A percentile compares a stretch with the other conserved stretches of the same genome.
Evolutionary conservation across 2,113 vertebrate species (phyloP).

Genomic region (Penelope pileata): DNA sequence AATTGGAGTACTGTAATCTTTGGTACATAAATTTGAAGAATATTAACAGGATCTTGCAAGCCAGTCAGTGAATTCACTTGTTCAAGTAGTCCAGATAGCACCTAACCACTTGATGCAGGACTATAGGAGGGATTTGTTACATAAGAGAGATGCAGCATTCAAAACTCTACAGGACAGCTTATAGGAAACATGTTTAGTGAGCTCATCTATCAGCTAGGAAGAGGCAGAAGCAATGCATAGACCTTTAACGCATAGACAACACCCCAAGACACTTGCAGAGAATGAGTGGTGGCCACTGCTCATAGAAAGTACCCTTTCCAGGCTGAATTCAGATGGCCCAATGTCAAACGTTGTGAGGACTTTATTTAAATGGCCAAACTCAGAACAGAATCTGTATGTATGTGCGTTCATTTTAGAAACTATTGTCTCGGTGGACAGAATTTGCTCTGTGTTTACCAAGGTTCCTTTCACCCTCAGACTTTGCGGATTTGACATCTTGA

Average conservation of each 20-base stretch:
- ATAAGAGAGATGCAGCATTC: neutral
- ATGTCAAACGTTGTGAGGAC: neutral
- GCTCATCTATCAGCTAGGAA: neutral
- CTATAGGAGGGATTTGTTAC: slow-evolving; percentile 5
- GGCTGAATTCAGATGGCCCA: neutral
- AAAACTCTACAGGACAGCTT: neutral
- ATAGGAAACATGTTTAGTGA: neutral
- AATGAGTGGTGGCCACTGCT: neutral
- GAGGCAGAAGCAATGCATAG: neutral
- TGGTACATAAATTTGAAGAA: neutral
- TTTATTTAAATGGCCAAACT: neutral
- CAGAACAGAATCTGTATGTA: neutral
- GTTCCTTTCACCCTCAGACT: neutral
- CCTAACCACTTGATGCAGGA: neutral
- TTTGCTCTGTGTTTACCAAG: neutral
- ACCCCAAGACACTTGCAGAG: neutral
- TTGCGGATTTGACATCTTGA: neutral
- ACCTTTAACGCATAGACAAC: neutral
- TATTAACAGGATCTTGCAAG: neutral
- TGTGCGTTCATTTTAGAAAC: neutral
- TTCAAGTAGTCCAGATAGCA: neutral
- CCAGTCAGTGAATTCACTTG: neutral
- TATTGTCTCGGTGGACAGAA: neutral
- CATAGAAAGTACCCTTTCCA: neutral
- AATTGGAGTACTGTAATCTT: neutral